Evolutionary conservation across 1,140 invertebrate species (phyloP).

Genomic region (Xylocopa sonorina): DNA sequence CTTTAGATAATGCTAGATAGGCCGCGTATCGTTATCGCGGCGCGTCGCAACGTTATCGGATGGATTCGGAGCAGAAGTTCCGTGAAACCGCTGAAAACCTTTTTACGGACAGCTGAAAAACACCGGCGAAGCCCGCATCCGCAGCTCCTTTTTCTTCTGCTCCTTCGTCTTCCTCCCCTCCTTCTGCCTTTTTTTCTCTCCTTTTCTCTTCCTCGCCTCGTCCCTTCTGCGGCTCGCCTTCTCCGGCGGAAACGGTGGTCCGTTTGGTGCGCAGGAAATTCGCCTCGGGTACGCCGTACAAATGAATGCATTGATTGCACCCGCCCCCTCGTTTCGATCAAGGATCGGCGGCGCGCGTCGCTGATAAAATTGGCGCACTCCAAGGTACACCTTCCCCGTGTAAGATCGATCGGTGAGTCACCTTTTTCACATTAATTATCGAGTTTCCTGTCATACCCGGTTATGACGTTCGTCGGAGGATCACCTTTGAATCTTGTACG

Average conservation of each 20-base stretch:
- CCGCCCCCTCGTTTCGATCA: constrained; percentile 22
- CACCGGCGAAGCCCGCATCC: constrained; percentile 17
- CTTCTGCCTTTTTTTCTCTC: too few species aligned
- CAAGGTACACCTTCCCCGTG: constrained; percentile 5
- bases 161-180: too few species aligned
- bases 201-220: too few species aligned
- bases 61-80: constrained; percentile 30
- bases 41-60: constrained; percentile 17
- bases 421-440: constrained; percentile 39
- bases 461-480: constrained; percentile 13
- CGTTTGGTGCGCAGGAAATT: constrained; percentile 16
- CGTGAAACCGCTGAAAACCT: constrained; percentile 8
- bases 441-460: constrained; percentile 35
- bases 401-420: constrained; percentile 43
- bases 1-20: constrained; percentile 46
- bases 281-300: background rate
- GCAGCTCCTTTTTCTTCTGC: too few species aligned
- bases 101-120: background rate
- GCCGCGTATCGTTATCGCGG: constrained; percentile 37
- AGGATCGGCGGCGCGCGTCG: background rate
- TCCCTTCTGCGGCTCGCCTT: too few species aligned
- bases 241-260: constrained; percentile 25
- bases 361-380: constrained; percentile 13
- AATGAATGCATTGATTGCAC: constrained; percentile 24
- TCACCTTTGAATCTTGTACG: constrained; percentile 20